These are phyloP conservation scores for Trachemys scripta DNA, from an alignment of 2,113 vertebrate genomes.

Conservation along the genomic window DNA sequence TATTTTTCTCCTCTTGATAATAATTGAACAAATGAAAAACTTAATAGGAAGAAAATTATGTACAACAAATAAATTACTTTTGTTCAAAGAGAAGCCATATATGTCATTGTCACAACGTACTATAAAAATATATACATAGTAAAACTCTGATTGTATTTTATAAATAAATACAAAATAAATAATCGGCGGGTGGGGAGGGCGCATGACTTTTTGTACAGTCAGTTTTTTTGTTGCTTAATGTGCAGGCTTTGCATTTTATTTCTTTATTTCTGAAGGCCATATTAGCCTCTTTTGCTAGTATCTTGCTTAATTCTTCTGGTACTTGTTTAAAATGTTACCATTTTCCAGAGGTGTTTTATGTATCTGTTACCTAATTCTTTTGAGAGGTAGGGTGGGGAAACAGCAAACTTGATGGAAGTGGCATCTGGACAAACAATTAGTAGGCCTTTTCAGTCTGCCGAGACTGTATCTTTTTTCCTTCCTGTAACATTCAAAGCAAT, in stretches of 20 bases:
- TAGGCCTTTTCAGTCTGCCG: neutral
- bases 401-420: neutral
- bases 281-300: neutral
- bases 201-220: neutral
- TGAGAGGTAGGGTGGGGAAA: neutral
- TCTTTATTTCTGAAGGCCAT: neutral
- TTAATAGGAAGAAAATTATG: neutral
- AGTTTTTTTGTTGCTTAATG: neutral
- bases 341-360: constrained; percentile 21
- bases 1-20: constrained; percentile 27
- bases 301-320: constrained; percentile 4
- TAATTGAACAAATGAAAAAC: neutral
- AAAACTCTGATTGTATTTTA: neutral
- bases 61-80: neutral
- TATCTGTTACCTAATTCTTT: constrained; percentile 3
- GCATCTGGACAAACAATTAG: neutral
- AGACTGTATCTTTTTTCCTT: neutral
- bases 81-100: neutral
- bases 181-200: neutral
- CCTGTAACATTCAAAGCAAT: neutral
- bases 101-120: neutral
- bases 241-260: constrained; percentile 25
- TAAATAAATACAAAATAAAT: neutral
- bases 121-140: neutral
- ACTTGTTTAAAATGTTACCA: constrained; percentile 36